phyloP scores from a whole-genome alignment of 1,140 invertebrate species.

The Pachypsylla venusta region DNA sequence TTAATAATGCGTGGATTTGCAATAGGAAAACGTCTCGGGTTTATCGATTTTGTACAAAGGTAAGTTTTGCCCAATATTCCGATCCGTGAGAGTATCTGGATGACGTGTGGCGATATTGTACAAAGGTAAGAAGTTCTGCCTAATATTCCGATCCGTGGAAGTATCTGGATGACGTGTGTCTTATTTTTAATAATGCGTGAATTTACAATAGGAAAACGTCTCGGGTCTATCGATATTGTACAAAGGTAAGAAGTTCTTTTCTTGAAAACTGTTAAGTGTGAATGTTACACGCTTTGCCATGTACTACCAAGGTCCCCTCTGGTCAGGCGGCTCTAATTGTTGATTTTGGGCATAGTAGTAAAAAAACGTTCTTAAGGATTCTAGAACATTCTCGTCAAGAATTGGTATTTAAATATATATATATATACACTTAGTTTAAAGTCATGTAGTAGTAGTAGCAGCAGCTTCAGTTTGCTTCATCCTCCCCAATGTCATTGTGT shows the following conservation, averaged over 20 bases:
- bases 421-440: too few relatives aligned
- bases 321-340: too few relatives aligned
- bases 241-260: conserved; percentile 71
- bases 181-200: conserved; percentile 99
- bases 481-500: too few relatives aligned
- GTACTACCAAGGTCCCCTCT: too few relatives aligned
- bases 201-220: conserved; percentile 97
- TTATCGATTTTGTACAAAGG: conserved; percentile 94
- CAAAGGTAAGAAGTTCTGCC: conserved; percentile 77
- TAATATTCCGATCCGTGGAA: conserved; percentile 96
- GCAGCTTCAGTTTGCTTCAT: too few relatives aligned
- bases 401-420: too few relatives aligned
- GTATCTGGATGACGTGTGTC: conserved; percentile 97
- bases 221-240: conserved; percentile 91
- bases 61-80: conserved; percentile 62
- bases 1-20: conserved; percentile 99
- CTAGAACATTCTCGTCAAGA: too few relatives aligned
- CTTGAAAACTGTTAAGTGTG: too few relatives aligned
- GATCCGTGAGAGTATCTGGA: conserved; percentile 99
- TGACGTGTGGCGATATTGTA: conserved; percentile 97
- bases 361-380: too few relatives aligned
- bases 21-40: conserved; percentile 96
- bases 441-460: too few relatives aligned
- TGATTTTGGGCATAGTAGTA: too few relatives aligned
- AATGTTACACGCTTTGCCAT: too few relatives aligned